Conservation (phyloP, 2,888 invertebrate genomes). For the Leptopterna dolabrata region DNA sequence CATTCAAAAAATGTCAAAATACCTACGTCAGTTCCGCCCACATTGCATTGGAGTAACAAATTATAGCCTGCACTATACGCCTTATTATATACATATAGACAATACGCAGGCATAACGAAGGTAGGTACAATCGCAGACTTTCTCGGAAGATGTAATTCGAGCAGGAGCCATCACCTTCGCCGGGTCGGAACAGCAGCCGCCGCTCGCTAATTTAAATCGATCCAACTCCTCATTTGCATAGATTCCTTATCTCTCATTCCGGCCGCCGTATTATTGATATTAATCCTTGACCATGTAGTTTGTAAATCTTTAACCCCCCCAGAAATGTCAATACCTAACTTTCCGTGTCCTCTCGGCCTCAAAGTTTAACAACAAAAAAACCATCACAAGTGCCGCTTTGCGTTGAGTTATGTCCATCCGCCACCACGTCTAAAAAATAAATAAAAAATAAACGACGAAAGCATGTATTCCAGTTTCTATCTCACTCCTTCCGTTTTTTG, state of each 20-base stretch:
- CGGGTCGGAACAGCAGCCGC: background rate
- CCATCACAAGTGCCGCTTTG: background rate
- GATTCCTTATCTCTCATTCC: background rate
- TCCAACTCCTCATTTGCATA: background rate
- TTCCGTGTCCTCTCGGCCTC: conserved; percentile 1
- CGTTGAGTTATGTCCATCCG: background rate
- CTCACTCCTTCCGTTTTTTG: background rate
- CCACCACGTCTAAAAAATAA: background rate
- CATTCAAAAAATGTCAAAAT: no score
- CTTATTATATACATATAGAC: no score
- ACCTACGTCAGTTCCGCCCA: no score
- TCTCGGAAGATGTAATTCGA: no score
- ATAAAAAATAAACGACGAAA: background rate
- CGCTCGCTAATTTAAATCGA: background rate
- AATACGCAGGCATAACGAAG: no score
- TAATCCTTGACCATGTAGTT: background rate
- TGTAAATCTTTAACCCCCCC: background rate
- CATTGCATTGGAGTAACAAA: no score
- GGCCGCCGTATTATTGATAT: background rate
- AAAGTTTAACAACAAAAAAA: background rate
- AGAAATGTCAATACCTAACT: conserved; percentile 1
- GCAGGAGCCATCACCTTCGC: no score
- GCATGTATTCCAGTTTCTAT: background rate
- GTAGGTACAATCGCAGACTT: no score
- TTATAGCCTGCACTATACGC: no score